Evolutionary conservation across 2,113 vertebrate genomes (phyloP), one percentile per base, ranked within the genome.

Genomic region (Toxotes jaculatrix): DNA sequence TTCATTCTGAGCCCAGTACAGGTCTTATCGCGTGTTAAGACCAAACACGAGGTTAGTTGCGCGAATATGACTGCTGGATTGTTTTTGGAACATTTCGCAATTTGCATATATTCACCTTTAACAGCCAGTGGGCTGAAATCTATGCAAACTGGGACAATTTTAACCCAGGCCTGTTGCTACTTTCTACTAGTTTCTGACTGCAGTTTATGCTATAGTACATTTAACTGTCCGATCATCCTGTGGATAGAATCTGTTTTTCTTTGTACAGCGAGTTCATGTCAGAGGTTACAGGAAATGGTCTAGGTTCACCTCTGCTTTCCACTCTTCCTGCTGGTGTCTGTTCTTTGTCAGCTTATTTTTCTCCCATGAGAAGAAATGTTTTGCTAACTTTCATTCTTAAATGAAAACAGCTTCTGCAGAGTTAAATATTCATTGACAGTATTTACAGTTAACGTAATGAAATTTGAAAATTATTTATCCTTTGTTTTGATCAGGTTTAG

Each of bases 281-380:
- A 21, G 31, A 65, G 61, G 49, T 74, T 3, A 27, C 23, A 80
- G 83, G 83, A 83, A 89, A 67, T 32, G 34, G 10, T 47, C 59
- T 56, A 43, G n/a, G 45, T 65, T 70, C 17, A 38, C 12, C 56
- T 82, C 34, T 43, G 32, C 67, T 69, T 38, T 57, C 31, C 79
- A 77, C 49, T 86, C 66, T 80, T 85, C 77, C 81, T 84, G 66
- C 62, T 49, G 21, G 16, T 55, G 62, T 71, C 60, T 75, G 69
- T 34, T 40, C 49, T 72, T 4, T 49, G 71, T 85, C 76, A 88
- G 80, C 51, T 43, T 4, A 75, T 53, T 57, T 51, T 79, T 63
- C 10, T n/a, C 10, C 51, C 55, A 10, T n/a, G 4, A 56, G 6
- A 17, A 40, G 34, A 69, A 63, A 16, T 4, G 17, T 43, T 75